Evolutionary conservation across 2,797 vertebrate species (phyloP).

Genomic region (Spondyliosoma cantharus): DNA sequence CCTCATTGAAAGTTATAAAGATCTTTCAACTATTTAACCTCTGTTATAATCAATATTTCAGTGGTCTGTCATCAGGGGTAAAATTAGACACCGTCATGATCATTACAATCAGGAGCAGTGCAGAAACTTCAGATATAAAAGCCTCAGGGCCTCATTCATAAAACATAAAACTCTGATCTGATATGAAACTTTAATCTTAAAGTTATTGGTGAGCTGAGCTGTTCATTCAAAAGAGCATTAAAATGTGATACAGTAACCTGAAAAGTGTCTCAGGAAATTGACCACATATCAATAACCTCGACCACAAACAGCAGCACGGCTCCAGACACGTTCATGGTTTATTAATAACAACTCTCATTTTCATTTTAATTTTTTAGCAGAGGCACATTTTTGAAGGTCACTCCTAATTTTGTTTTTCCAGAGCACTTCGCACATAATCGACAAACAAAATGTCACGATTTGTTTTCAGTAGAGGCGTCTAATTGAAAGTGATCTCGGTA

Average conservation of each 20-base stretch:
- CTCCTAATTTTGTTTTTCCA: background rate
- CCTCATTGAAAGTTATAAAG: background rate
- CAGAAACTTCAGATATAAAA: slow-evolving; percentile 12
- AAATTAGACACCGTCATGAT: slow-evolving; percentile 47
- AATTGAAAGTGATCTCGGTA: slow-evolving; percentile 8
- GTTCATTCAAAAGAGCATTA: slow-evolving; percentile 37
- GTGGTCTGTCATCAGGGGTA: slow-evolving; percentile 25
- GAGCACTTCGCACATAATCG: background rate
- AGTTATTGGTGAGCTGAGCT: slow-evolving; percentile 26
- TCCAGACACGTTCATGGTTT: background rate
- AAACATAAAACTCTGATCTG: slow-evolving; percentile 43
- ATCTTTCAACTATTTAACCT: background rate
- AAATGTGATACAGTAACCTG: slow-evolving; percentile 20
- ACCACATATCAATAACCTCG: background rate
- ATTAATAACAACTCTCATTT: slow-evolving; percentile 4
- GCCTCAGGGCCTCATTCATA: slow-evolving; percentile 51
- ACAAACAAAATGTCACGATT: background rate
- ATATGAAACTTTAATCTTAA: slow-evolving; percentile 47
- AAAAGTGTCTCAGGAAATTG: background rate
- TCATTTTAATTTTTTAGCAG: background rate
- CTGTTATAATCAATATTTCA: slow-evolving; percentile 32
- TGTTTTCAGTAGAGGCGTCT: background rate
- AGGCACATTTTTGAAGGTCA: slow-evolving; percentile 6
- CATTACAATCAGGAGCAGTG: slow-evolving; percentile 21
- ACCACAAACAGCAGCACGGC: background rate